These are phyloP conservation scores for Beris chalybata DNA, from an alignment of 2,888 invertebrate genomes.

Conservation along the genomic window DNA sequence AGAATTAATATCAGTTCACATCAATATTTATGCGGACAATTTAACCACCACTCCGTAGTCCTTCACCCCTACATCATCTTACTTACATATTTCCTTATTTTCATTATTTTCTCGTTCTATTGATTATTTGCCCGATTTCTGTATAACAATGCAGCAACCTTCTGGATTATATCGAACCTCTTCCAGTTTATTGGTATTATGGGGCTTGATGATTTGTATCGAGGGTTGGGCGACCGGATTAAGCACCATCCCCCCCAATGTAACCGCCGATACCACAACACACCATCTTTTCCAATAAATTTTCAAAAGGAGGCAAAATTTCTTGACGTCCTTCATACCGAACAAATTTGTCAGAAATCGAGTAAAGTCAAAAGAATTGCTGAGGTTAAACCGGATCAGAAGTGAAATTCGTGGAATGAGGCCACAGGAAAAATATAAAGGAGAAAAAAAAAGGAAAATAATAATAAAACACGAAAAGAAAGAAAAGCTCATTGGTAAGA, in stretches of 20 bases:
- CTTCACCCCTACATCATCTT: neutral
- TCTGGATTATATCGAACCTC: neutral
- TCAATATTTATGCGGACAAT: slow-evolving; percentile 13
- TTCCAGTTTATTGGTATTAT: too few species aligned
- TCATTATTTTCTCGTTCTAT: slow-evolving; percentile 4
- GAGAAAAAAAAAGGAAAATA: neutral
- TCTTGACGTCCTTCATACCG: slow-evolving; percentile 14
- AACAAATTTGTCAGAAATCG: slow-evolving; percentile 30
- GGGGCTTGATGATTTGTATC: too few species aligned
- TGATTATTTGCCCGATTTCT: slow-evolving; percentile 28
- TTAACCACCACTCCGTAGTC: neutral
- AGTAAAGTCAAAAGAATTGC: slow-evolving; percentile 11
- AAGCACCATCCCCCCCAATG: too few species aligned
- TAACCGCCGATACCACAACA: too few species aligned
- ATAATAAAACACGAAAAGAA: neutral
- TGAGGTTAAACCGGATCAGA: neutral
- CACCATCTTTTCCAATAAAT: neutral
- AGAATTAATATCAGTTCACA: slow-evolving; percentile 4
- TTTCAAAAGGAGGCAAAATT: slow-evolving; percentile 1
- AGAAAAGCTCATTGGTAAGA: slow-evolving; percentile 11
- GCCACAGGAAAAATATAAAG: neutral
- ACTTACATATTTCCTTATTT: neutral
- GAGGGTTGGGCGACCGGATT: too few species aligned
- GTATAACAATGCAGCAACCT: slow-evolving; percentile 29
- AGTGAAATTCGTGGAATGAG: slow-evolving; percentile 6